phyloP scores from a whole-genome alignment of 2,888 invertebrate species.

The Horisme vitalbata region DNA sequence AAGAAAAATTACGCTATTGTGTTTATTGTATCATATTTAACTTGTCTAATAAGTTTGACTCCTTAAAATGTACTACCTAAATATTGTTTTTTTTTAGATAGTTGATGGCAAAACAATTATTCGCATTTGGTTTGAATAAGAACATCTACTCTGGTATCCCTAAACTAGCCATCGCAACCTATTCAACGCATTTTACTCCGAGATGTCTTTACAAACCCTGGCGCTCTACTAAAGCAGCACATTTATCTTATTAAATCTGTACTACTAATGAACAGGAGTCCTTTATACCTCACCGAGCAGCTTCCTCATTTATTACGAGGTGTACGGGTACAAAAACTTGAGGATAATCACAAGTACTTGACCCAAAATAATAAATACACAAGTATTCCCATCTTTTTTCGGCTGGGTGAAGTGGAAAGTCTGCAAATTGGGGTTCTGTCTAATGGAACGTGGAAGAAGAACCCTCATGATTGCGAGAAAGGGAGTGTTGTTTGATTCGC shows the following conservation, averaged over 20 bases:
- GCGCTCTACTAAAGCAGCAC: not conserved
- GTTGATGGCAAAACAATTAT: too few species aligned
- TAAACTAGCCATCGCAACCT: not conserved
- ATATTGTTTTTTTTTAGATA: too few species aligned
- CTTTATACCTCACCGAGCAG: conserved; percentile 8
- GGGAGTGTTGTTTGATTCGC: conserved; percentile 49
- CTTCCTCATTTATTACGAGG: conserved; percentile 40
- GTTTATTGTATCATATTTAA: too few species aligned
- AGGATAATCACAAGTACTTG: conserved; percentile 42
- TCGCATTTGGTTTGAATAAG: not conserved
- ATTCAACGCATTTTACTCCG: not conserved
- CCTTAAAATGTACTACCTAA: too few species aligned
- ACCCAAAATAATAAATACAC: conserved; percentile 49
- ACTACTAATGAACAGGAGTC: conserved; percentile 25
- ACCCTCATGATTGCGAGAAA: conserved; percentile 42
- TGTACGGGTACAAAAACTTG: conserved; percentile 39
- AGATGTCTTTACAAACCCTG: conserved; percentile 1
- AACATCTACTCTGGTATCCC: not conserved
- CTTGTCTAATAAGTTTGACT: too few species aligned
- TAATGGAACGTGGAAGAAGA: conserved; percentile 58
- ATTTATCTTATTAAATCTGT: conserved; percentile 28
- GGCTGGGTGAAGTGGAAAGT: conserved; percentile 41
- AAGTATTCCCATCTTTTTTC: conserved; percentile 45
- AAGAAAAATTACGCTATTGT: too few species aligned
- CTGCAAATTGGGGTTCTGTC: conserved; percentile 57